A percentile compares a stretch with the other conserved stretches of the same genome.
These are phyloP conservation scores for Ormia ochracea DNA, from an alignment of 2,888 invertebrate genomes.

Conservation along the genomic window DNA sequence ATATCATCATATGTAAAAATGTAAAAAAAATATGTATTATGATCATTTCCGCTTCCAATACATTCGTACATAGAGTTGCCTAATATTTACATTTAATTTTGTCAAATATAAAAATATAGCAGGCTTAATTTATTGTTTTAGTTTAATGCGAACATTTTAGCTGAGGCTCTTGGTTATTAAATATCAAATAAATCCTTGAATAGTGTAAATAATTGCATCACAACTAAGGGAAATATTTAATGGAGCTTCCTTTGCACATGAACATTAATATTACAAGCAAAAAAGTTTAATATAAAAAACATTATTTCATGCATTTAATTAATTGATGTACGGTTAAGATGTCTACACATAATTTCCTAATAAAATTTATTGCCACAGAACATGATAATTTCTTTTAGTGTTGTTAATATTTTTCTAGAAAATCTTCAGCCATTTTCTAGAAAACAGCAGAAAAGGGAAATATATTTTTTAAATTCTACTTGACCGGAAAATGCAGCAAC, in stretches of 20 bases:
- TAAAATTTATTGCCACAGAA: background rate
- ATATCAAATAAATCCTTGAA: background rate
- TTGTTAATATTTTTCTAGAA: background rate
- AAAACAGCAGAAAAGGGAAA: background rate
- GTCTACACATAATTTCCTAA: background rate
- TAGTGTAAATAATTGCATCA: background rate
- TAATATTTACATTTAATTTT: background rate
- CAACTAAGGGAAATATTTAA: background rate
- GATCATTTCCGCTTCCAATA: slow-evolving; percentile 1
- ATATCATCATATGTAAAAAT: background rate
- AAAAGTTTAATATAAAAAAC: too few relatives aligned
- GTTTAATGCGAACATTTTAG: background rate
- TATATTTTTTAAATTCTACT: slow-evolving; percentile 5
- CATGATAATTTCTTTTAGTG: background rate
- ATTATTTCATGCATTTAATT: background rate
- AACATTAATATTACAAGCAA: too few relatives aligned
- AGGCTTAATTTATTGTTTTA: slow-evolving; percentile 6
- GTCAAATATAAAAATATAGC: background rate
- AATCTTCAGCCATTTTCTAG: background rate
- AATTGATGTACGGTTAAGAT: background rate
- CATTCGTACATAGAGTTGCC: background rate
- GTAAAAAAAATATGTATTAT: slow-evolving; percentile 3
- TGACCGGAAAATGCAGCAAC: slow-evolving; percentile 11
- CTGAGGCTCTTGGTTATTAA: background rate
- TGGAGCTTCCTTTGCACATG: background rate